Conservation (phyloP, 2,797 vertebrate genomes). For the Heteromormyrus szaboi region DNA sequence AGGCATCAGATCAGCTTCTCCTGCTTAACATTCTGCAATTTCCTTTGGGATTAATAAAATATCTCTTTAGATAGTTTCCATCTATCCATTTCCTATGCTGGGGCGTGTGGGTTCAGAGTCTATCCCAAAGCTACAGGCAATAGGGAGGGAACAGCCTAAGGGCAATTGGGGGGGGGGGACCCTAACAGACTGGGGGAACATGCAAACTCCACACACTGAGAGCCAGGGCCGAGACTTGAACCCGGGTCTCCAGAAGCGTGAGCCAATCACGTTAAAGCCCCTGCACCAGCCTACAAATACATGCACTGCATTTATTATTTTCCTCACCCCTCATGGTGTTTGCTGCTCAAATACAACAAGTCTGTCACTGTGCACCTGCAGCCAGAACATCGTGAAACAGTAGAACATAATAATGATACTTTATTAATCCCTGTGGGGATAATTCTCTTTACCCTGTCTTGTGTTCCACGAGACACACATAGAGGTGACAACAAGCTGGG, state of each 20-base stretch:
- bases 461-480: neutral
- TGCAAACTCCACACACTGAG: neutral
- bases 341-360: neutral
- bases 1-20: neutral
- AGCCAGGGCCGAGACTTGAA: neutral
- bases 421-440: neutral
- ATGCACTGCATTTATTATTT: neutral
- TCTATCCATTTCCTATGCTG: neutral
- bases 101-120: neutral
- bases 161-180: neutral
- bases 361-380: neutral
- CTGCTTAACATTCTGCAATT: neutral
- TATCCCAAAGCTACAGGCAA: neutral
- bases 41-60: neutral
- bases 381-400: neutral
- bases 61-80: neutral
- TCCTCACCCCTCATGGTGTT: neutral
- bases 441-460: neutral
- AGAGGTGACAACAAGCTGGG: neutral
- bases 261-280: slow-evolving; percentile 29
- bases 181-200: neutral
- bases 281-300: neutral
- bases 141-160: neutral
- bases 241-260: slow-evolving; percentile 23
- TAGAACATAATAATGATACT: neutral